Conservation (phyloP, 2,888 invertebrate species). For the Drosophila cracens region DNA sequence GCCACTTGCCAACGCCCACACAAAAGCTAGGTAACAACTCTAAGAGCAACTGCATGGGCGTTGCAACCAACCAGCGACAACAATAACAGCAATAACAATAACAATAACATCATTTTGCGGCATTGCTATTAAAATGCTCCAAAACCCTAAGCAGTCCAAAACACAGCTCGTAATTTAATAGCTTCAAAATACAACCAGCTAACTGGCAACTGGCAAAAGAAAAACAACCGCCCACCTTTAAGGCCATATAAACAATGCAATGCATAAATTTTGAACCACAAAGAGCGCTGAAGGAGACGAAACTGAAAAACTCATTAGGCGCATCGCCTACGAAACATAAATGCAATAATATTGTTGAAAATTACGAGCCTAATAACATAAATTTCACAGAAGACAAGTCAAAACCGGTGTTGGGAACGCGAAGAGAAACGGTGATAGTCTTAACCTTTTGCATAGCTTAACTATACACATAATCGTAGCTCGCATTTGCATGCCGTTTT, state of each 20-base stretch:
- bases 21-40: neutral
- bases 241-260: slow-evolving; percentile 66
- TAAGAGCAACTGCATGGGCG: slow-evolving; percentile 37
- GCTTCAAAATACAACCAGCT: slow-evolving; percentile 37
- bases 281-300: slow-evolving; percentile 31
- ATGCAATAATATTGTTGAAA: slow-evolving; percentile 72
- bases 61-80: slow-evolving; percentile 27
- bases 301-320: slow-evolving; percentile 74
- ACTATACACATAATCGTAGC: neutral
- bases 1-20: slow-evolving; percentile 37
- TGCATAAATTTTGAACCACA: slow-evolving; percentile 68
- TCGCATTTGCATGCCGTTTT: slow-evolving; percentile 26
- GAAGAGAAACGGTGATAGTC: neutral
- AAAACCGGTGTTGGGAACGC: neutral
- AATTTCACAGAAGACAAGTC: slow-evolving; percentile 51
- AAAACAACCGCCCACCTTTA: slow-evolving; percentile 46
- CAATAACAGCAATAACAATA: slow-evolving; percentile 13
- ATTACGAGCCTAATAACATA: slow-evolving; percentile 77
- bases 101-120: slow-evolving; percentile 29
- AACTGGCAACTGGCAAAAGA: slow-evolving; percentile 32
- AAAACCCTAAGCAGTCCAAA: slow-evolving; percentile 51
- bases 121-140: slow-evolving; percentile 49
- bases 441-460: slow-evolving; percentile 49
- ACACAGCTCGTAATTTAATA: slow-evolving; percentile 50
- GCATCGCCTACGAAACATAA: slow-evolving; percentile 74